Base-by-base conservation (phyloP, 2,797 vertebrate species). In the Streptopelia turtur region DNA sequence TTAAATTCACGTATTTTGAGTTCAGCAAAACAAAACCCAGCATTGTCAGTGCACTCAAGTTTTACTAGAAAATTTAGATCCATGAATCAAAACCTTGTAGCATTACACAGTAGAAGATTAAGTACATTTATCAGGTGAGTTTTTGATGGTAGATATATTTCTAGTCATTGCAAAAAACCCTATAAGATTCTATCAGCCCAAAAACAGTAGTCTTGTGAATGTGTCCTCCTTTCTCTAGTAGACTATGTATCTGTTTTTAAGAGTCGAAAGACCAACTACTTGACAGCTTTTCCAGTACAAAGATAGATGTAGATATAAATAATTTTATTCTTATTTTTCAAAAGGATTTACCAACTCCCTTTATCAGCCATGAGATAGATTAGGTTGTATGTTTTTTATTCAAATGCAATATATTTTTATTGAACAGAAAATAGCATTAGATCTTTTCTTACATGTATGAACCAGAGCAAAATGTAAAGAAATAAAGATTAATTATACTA, bases 1-100 rank as follows among this genome's bases (percentile, higher is more conserved):
- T 56, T 53, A 75, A 83, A 85, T 68, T 33, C 4, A 52, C 9
- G 11, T 47, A 49, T 17, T 69, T 76, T 50, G 23, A 76, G 33
- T 37, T 81, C 45, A 88, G 49, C 18, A 49, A 56, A 81, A 80
- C 28, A 86, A 88, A 86, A 6, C 8, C 17, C 13, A 71, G 18
- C 33, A 66, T 13, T 89, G n/a, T 57, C 45, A 92, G 45, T 33
- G 56, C 28, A 65, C 53, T 83, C 86, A 86, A 94, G 21, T 49
- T 93, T 88, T 94, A 93, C 23, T 74, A 95, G 27, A 89, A 94
- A 92, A 86, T 72, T 92, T 45, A 76, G 37, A 71, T 77, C 72
- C 89, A 69, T 85, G 90, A 75, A 95, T 96, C 85, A 94, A 87
- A 82, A 66, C 6, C 10, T 60, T 95, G 77, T 94, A 95, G 65